phyloP scores from a whole-genome alignment of 2,113 vertebrate genomes.

The Patagioenas fasciata region DNA sequence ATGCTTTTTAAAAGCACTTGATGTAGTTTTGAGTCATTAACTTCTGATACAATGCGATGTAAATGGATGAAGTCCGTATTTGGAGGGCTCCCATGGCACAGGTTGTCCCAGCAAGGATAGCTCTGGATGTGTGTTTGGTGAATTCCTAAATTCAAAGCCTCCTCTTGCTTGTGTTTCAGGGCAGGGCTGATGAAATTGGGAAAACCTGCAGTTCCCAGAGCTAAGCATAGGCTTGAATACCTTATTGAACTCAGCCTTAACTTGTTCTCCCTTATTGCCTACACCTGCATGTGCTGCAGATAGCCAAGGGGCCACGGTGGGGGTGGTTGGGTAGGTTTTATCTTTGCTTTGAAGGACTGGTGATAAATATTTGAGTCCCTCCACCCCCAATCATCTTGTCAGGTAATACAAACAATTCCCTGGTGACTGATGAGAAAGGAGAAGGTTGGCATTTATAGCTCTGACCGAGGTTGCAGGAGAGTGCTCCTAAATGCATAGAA shows the following conservation, averaged over 20 bases:
- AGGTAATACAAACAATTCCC: rapidly evolving
- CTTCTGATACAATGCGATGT: neutral
- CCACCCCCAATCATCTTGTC: rapidly evolving
- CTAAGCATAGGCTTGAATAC: neutral
- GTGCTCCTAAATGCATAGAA: rapidly evolving
- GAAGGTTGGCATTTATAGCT: neutral
- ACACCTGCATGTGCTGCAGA: neutral
- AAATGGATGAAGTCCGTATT: neutral
- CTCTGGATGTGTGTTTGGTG: rapidly evolving
- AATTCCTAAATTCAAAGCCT: neutral
- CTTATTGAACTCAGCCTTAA: neutral
- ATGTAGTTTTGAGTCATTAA: neutral
- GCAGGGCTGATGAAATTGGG: neutral
- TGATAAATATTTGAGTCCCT: neutral
- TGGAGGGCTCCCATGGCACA: neutral
- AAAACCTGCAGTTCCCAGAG: neutral
- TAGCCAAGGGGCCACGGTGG: rapidly evolving
- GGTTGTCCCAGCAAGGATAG: rapidly evolving
- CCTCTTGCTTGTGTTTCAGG: neutral
- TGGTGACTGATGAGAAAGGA: neutral
- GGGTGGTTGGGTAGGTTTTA: neutral
- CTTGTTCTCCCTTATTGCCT: neutral
- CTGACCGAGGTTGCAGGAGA: rapidly evolving
- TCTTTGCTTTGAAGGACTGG: neutral
- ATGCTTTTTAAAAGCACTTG: neutral